Evolutionary conservation across 2,888 invertebrate genomes (phyloP), one percentile per base, ranked within the genome.

Genomic region (Rotaria macrura): DNA sequence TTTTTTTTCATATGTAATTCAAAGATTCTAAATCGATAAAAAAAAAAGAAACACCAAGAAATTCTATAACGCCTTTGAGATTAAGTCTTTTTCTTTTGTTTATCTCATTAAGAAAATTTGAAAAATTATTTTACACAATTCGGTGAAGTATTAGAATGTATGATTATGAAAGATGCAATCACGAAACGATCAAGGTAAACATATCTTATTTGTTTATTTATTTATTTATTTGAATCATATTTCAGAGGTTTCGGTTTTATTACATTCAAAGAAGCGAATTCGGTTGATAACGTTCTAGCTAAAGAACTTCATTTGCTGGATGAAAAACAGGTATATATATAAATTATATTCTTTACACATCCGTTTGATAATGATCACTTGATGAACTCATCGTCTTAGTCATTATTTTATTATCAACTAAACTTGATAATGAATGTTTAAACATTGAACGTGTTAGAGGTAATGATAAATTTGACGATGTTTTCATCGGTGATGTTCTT

Each of bases 81-180:
- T 49, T 49, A 12, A 3, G 14, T 49, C 6, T 49, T 49, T 14
- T 49, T 17, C 17, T 17, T 40, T 17, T 72, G 20, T 43, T 14
- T 79, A 14, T 23, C 4, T n/a, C 0, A 43, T 79, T 79, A n/a
- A 79, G 86, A 84, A n/a, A 86, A 84, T 86, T 83, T 86, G 29
- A 86, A 86, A 86, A 83, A 54, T 23, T 86, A 86, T 57, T 86
- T 86, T 40, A 72, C 84, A 52, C 85, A 86, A 38, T 86, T 85
- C 43, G 86, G 86, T 29, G 84, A 85, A 84, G 84, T 86, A 14
- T 29, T 49, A 52, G 86, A 86, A 83, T 86, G 86, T 54, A 86
- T 85, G 86, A 86, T 86, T 29, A 86, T 86, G 86, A 86, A 86
- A 49, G 86, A 86, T 79, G 86, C 86, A 1, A 83, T 86, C 14